These are phyloP conservation scores for Scolanthus callimorphus DNA, from an alignment of 92 coral and sea anemone species.

Conservation along the genomic window DNA sequence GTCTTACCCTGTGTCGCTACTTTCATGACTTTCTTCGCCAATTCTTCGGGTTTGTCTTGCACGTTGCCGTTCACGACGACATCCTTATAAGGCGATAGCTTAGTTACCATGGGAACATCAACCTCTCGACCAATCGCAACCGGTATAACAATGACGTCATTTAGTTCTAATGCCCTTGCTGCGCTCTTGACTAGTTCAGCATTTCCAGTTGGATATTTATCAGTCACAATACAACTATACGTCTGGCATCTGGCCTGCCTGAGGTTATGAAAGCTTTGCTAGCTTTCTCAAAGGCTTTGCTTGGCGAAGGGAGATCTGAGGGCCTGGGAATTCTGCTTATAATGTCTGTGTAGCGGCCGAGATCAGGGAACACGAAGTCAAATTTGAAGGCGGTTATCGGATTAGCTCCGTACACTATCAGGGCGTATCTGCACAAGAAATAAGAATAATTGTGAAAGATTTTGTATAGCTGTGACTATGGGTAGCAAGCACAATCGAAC, in stretches of 20 bases:
- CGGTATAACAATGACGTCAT: constrained; percentile 63
- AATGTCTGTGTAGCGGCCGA: constrained; percentile 21
- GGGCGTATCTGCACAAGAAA: constrained; percentile 19
- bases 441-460: no score
- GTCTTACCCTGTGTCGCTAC: constrained; percentile 58
- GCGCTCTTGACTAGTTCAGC: constrained; percentile 30
- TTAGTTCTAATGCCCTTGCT: constrained; percentile 49
- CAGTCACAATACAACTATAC: constrained; percentile 71
- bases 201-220: constrained; percentile 49
- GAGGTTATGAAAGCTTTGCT: constrained; percentile 34
- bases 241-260: constrained; percentile 66
- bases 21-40: constrained; percentile 43
- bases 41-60: constrained; percentile 44
- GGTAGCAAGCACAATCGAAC: no score
- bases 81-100: constrained; percentile 58
- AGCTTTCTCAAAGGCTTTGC: constrained; percentile 59
- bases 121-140: constrained; percentile 70
- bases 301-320: constrained; percentile 45
- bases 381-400: constrained; percentile 24
- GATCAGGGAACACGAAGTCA: constrained; percentile 32
- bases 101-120: constrained; percentile 39
- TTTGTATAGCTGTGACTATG: no score
- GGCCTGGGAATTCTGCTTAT: constrained; percentile 41
- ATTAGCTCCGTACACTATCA: constrained; percentile 41
- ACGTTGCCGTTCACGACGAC: constrained; percentile 37